Evolutionary conservation across 2,888 invertebrate species (phyloP), one percentile per base, ranked within the genome.

Genomic region (Nomada ruficornis): DNA sequence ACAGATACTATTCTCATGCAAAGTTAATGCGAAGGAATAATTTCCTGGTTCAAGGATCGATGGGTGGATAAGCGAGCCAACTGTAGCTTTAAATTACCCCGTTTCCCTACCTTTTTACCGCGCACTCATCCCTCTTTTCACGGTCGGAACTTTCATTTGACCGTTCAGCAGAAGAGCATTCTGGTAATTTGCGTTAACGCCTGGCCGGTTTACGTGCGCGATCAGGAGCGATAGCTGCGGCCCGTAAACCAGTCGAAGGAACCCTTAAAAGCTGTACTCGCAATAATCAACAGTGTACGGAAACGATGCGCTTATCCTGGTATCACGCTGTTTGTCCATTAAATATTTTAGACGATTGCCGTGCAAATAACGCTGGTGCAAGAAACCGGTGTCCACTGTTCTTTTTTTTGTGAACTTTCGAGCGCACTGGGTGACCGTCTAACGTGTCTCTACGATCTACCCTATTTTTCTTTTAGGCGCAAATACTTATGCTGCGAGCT

Each of bases 181-280:
- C 36, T 36, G 77, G 85, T 80, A 85, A 85, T 85, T 85, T 77
- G 74, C 79, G 79, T 80, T 80, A 85, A 80, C 79, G 85, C 79
- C 69, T 81, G 71, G 70, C 64, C 70, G 70, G 73, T 85, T 85
- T 77, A 77, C 70, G 79, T 71, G 42, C 59, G 36, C 68, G 57
- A 52, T 29, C 62, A 47, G 23, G 26, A 81, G 73, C 59, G 54
- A 64, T 62, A 54, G 60, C 57, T 76, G 59, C 55, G 73, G 57
- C 52, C 20, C 50, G 71, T 57, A 67, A 77, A 77, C 60, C 73
- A 55, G 55, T 18, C 72, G 76, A 55, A 60, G 74, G 65, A 67
- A 76, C 72, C 69, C 68, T 80, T 80, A 65, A 84, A 84, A 52
- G 67, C 59, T 52, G 70, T 70, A 79, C 74, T 74, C 63, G 57